These are phyloP conservation scores for Neoaliturus tenellus DNA, from an alignment of 2,888 invertebrate species.

Conservation along the genomic window DNA sequence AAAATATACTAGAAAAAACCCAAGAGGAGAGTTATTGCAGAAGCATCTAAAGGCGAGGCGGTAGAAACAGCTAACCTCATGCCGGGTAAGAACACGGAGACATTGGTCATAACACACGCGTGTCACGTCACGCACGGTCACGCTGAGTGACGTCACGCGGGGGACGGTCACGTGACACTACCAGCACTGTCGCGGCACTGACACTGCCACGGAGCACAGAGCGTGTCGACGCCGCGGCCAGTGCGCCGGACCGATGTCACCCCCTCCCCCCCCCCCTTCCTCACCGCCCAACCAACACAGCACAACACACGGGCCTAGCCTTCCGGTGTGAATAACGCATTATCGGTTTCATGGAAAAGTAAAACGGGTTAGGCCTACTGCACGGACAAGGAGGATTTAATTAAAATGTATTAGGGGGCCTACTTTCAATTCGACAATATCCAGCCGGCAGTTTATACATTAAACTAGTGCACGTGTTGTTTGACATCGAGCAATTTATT, in stretches of 20 bases:
- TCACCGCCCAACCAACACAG: neutral
- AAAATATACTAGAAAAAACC: too few relatives aligned
- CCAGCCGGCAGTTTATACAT: too few relatives aligned
- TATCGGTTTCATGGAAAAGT: neutral
- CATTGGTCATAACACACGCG: neutral
- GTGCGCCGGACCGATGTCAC: neutral
- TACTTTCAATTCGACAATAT: too few relatives aligned
- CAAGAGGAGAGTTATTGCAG: neutral
- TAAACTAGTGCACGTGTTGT: too few relatives aligned
- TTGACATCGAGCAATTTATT: too few relatives aligned
- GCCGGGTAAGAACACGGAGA: neutral
- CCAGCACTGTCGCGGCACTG: neutral
- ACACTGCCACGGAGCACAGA: neutral
- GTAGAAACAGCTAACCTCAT: slow-evolving; percentile 12
- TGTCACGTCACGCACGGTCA: neutral
- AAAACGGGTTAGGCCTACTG: neutral
- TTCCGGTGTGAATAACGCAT: neutral
- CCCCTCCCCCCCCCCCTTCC: neutral
- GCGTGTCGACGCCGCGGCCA: neutral
- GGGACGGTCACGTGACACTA: too few relatives aligned
- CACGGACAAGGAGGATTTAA: neutral
- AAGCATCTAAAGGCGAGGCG: slow-evolving; percentile 11
- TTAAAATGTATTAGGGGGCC: neutral
- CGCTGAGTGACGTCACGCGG: neutral
- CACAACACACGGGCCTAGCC: too few relatives aligned